These are phyloP conservation scores for Siphamia tubifer DNA, from an alignment of 2,113 vertebrate species.

Conservation along the genomic window DNA sequence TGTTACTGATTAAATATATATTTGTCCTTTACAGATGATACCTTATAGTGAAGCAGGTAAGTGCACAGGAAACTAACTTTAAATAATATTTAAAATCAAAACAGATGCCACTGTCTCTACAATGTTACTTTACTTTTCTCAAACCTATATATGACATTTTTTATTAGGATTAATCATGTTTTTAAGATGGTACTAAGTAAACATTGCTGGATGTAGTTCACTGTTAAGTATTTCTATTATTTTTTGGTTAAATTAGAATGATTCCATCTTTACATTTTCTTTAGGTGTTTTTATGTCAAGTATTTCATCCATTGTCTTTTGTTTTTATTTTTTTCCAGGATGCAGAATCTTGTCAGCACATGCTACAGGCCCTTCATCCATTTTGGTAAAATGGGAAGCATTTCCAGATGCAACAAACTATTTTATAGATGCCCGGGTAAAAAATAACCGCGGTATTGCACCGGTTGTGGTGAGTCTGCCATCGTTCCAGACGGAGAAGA, in stretches of 20 bases:
- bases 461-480: constrained; percentile 60
- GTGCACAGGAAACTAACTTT: neutral
- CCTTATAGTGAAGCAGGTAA: constrained; percentile 68
- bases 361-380: constrained; percentile 55
- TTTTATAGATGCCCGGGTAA: constrained; percentile 74
- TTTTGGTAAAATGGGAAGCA: constrained; percentile 68
- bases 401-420: constrained; percentile 51
- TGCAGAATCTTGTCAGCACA: constrained; percentile 62
- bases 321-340: constrained; percentile 35
- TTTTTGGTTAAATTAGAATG: no score
- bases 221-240: no score
- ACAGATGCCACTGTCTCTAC: no score
- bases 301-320: neutral
- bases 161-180: no score
- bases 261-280: no score
- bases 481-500: neutral
- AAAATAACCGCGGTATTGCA: constrained; percentile 35
- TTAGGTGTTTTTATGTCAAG: neutral
- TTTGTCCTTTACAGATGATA: constrained; percentile 73
- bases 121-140: no score
- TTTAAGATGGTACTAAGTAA: no score
- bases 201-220: no score
- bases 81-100: neutral
- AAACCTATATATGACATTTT: no score
- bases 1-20: neutral